Evolutionary conservation across 2,888 invertebrate species (phyloP), one percentile per base, ranked within the genome.

Genomic region (Tachina grossa): DNA sequence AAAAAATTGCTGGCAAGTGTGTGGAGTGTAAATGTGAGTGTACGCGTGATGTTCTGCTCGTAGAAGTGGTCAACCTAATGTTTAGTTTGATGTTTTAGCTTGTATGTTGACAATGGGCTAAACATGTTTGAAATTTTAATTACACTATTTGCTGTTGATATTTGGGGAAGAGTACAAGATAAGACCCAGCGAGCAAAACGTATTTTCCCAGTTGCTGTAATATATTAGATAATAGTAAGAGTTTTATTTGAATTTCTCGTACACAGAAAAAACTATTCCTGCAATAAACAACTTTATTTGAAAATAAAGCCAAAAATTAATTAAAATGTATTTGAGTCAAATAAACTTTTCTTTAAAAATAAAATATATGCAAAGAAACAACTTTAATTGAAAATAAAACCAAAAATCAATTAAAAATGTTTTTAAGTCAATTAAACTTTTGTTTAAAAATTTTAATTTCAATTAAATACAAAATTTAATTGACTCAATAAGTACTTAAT

Each of bases 71-170:
- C 84, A 84, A 1, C 49, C 19, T 45, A 51, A 55, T 71, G 55
- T 71, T 83, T 57, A 49, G 76, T 76, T 71, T 68, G 49, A 65
- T 71, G 31, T 71, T 75, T 66, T 79, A 85, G 72, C 71, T 80
- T 85, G 83, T 83, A 72, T 47, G 79, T 68, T 85, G 83, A 80
- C 85, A 83, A 83, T 85, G 85, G 79, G 79, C 75, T 71, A 76
- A 55, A 68, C 83, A 63, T 85, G 85, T 76, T 71, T 68, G 31
- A 83, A 83, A 85, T 85, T 72, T 79, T 66, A 85, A 85, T 53
- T 57, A 41, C 14, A 39, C 49, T 72, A 51, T 19, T 63, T 49
- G 53, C 63, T 74, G 68, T 55, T 14, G 43, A 9, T 49, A 49
- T 65, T 77, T 65, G 79, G 49, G 83, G 65, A 72, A 71, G 78